phyloP scores from a whole-genome alignment of 2,797 vertebrate species.

The Glossophaga mutica region DNA sequence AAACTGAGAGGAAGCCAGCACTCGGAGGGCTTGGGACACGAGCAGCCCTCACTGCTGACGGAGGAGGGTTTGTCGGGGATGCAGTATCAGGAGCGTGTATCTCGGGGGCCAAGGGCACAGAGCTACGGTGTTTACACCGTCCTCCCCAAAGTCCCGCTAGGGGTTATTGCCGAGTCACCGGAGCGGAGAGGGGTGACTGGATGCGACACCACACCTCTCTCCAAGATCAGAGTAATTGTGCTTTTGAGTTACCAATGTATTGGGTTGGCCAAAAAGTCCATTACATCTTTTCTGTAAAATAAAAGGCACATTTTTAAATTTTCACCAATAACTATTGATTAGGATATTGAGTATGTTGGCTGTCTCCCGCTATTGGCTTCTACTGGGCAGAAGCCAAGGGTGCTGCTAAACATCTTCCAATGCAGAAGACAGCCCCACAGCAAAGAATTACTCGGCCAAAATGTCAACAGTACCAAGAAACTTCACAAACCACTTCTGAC shows the following conservation, averaged over 20 bases:
- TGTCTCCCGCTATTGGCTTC: background rate
- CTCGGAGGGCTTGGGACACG: background rate
- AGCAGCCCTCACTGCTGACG: background rate
- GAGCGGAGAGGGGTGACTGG: background rate
- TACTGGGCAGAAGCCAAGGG: background rate
- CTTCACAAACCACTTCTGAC: background rate
- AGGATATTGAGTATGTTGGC: background rate
- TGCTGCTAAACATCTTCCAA: background rate
- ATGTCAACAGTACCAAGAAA: background rate
- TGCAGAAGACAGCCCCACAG: background rate
- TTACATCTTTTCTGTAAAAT: background rate
- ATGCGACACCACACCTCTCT: background rate
- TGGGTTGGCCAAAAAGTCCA: background rate
- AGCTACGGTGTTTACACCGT: background rate
- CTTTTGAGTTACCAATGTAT: background rate
- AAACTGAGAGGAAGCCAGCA: background rate
- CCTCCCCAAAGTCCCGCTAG: background rate
- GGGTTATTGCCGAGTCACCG: background rate
- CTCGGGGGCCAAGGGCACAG: background rate
- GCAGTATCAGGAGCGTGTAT: background rate
- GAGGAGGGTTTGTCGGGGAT: background rate
- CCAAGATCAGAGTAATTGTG: background rate
- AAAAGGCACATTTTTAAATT: background rate
- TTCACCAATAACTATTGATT: background rate
- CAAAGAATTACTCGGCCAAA: background rate